Evolutionary conservation across 2,113 vertebrate genomes (phyloP).

Genomic region (Platycercus adscitus): DNA sequence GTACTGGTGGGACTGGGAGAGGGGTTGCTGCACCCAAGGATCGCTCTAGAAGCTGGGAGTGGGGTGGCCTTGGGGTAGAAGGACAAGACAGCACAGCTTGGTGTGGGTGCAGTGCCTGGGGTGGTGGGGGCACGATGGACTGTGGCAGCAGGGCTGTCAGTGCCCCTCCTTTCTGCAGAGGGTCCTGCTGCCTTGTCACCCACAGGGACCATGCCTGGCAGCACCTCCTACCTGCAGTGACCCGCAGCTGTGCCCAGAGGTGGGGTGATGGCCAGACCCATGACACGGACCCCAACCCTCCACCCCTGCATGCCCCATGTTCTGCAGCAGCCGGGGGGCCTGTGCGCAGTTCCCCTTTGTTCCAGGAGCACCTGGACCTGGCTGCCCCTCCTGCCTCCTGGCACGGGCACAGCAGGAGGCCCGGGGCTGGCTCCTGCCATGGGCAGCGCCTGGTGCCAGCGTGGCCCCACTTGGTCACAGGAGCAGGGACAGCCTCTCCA

Average conservation of each 20-base stretch:
- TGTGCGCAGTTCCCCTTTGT: fast-evolving
- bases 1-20: background rate
- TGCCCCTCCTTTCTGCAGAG: slow-evolving; percentile 53
- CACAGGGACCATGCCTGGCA: background rate
- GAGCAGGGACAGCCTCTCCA: background rate
- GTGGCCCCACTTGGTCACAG: background rate
- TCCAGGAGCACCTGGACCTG: background rate
- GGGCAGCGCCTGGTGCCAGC: background rate
- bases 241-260: background rate
- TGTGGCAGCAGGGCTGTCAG: background rate
- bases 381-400: background rate
- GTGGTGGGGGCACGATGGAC: background rate
- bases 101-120: fast-evolving
- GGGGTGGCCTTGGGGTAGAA: background rate
- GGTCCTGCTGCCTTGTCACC: background rate
- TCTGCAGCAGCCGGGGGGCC: background rate
- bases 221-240: background rate
- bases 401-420: fast-evolving
- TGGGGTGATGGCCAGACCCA: fast-evolving
- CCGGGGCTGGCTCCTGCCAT: background rate
- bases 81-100: fast-evolving
- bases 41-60: background rate
- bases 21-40: background rate
- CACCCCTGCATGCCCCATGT: background rate
- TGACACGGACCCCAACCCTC: fast-evolving